A percentile compares a stretch with the other conserved stretches of the same genome.
Evolutionary conservation across 1,140 invertebrate species (phyloP).

Genomic region (Trichonephila clavata): DNA sequence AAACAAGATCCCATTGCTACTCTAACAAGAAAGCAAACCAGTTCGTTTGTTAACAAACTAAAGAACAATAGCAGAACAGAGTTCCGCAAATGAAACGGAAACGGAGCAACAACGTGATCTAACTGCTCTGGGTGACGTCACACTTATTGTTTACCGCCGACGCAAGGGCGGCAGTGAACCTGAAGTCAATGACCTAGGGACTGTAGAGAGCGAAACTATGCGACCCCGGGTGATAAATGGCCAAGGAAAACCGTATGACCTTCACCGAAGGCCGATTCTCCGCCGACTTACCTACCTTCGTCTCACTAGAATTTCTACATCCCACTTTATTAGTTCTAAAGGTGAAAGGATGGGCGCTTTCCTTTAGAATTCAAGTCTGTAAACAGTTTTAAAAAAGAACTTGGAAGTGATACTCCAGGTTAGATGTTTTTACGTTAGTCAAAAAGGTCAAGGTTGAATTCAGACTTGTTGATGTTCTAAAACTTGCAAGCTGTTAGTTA

Average conservation of each 20-base stretch:
- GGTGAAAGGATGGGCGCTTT: neutral
- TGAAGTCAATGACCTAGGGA: conserved; percentile 55
- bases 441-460: no score
- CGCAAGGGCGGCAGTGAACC: conserved; percentile 23
- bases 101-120: conserved; percentile 3
- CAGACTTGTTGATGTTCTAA: no score
- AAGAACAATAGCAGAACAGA: neutral
- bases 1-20: neutral
- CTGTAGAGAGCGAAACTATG: conserved; percentile 69
- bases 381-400: no score
- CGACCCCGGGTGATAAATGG: conserved; percentile 31
- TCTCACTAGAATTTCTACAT: neutral
- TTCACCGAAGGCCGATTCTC: conserved; percentile 67
- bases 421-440: no score
- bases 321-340: neutral
- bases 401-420: no score
- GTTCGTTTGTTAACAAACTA: conserved; percentile 2
- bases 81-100: neutral
- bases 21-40: neutral
- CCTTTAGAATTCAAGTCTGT: no score
- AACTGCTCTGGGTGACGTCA: conserved; percentile 35
- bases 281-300: conserved; percentile 21
- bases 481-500: no score
- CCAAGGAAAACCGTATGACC: conserved; percentile 43
- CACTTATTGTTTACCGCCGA: conserved; percentile 22